phyloP scores from a whole-genome alignment of 2,888 invertebrate species.

The Noctua janthina region DNA sequence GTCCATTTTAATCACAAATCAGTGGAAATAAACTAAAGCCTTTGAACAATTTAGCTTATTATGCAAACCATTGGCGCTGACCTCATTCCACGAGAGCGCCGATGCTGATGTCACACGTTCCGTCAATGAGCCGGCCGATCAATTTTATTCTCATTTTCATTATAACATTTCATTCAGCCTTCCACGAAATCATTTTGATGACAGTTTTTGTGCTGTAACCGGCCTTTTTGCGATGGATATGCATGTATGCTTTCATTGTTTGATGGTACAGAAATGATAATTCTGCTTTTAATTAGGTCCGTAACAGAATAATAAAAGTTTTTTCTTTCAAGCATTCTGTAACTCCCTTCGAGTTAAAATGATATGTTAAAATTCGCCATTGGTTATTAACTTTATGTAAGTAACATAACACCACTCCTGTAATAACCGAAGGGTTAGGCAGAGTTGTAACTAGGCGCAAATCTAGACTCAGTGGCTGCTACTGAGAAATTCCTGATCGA shows the following conservation, averaged over 20 bases:
- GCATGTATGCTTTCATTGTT: not conserved
- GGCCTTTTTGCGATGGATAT: not conserved
- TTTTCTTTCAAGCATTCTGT: no score
- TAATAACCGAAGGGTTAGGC: no score
- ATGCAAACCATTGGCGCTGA: constrained; percentile 53
- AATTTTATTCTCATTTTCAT: constrained; percentile 43
- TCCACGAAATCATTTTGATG: not conserved
- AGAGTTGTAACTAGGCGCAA: no score
- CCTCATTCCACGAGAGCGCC: constrained; percentile 38
- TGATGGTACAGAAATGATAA: no score
- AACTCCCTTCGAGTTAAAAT: no score
- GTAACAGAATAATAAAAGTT: no score
- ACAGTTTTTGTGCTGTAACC: not conserved
- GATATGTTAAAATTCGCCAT: no score
- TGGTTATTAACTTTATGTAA: no score
- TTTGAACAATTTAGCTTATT: constrained; percentile 37
- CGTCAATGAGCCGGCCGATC: constrained; percentile 37
- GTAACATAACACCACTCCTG: no score
- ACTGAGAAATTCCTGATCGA: no score
- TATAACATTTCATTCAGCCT: constrained; percentile 28
- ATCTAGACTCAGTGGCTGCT: no score
- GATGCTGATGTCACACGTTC: constrained; percentile 45
- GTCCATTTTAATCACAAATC: constrained; percentile 30
- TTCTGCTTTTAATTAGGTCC: no score
- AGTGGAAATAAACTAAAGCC: constrained; percentile 32